Evolutionary conservation across 2,797 vertebrate species (phyloP), one percentile per base, ranked within the genome.

Genomic region (Cephalopachus bancanus): DNA sequence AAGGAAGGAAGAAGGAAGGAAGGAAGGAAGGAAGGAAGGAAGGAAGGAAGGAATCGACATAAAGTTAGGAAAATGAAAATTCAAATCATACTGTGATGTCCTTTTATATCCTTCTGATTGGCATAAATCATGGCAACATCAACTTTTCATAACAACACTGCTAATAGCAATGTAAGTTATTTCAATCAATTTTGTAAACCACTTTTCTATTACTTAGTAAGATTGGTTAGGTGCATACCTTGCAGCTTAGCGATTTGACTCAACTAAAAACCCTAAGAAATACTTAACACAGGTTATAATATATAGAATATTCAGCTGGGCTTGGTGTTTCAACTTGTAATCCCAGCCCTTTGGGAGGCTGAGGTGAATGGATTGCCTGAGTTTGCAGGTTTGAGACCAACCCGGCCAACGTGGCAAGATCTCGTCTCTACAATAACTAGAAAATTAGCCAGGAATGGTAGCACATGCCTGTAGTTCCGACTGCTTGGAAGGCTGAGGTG

Each of bases 161-260:
- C 12, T 72, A 67, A 74, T 51, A 91, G 17, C 9, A 84, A 93
- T 64, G 33, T n/a, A 93, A 60, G 78, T 91, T 89, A 86, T 49
- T 85, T 60, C 51, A 93, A 65, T 11, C 85, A 72, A 83, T 83
- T 86, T 91, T 78, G n/a, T 69, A 97, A 90, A 71, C 17, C 11
- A 65, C 57, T 72, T 95, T 95, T 69, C 55, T 86, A 44, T 84
- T 76, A 72, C 11, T 4, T 79, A 20, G 44, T 67, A 55, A 67
- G 81, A 17, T 89, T 83, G 53, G 22, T 92, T 87, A 74, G 49
- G 1, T 83, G 16, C 33, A 72, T 76, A 72, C 51, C 33, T 81
- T 76, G 72, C 62, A 59, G 92, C 74, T 95, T 15, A 93, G 60
- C 65, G 89, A 49, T 87, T 80, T 93, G 59, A 83, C 17, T 44